These are phyloP conservation scores for Myxocyprinus asiaticus DNA, from an alignment of 2,113 vertebrate species.

Conservation along the genomic window DNA sequence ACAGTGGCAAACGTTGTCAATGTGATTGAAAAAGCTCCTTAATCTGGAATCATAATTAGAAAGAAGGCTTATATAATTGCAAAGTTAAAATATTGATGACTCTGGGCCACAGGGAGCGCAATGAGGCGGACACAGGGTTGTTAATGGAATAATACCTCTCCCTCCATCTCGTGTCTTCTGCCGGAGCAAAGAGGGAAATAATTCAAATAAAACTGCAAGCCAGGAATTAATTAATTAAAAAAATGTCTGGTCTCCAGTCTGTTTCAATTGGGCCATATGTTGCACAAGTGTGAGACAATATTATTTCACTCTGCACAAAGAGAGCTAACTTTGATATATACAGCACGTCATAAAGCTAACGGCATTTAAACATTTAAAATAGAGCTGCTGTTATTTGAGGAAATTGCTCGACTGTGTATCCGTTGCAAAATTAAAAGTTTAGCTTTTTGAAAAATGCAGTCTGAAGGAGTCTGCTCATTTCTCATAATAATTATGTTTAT, in stretches of 20 bases:
- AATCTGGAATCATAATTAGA: constrained; percentile 78
- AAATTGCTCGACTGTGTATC: constrained; percentile 34
- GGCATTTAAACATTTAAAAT: constrained; percentile 41
- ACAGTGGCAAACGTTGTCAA: constrained; percentile 63
- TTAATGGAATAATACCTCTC: constrained; percentile 64
- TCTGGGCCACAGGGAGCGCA: constrained; percentile 58
- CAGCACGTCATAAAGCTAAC: constrained; percentile 26
- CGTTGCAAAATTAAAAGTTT: constrained; percentile 21
- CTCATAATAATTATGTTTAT: constrained; percentile 8
- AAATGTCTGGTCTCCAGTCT: constrained; percentile 12
- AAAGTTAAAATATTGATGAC: constrained; percentile 73
- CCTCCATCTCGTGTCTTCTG: constrained; percentile 32
- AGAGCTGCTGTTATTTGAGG: constrained; percentile 32
- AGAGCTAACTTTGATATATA: constrained; percentile 41
- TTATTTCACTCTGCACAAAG: constrained; percentile 25
- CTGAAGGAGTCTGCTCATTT: constrained; percentile 26
- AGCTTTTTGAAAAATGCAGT: constrained; percentile 24
- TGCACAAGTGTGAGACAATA: neutral
- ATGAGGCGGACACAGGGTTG: constrained; percentile 59
- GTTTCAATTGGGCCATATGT: constrained; percentile 27
- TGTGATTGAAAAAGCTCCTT: constrained; percentile 71
- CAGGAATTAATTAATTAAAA: constrained; percentile 8
- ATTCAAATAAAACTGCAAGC: constrained; percentile 48
- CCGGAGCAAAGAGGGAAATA: constrained; percentile 43
- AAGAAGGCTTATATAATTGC: constrained; percentile 71